phyloP scores from a whole-genome alignment of 2,113 vertebrate genomes.

The Lathamus discolor region DNA sequence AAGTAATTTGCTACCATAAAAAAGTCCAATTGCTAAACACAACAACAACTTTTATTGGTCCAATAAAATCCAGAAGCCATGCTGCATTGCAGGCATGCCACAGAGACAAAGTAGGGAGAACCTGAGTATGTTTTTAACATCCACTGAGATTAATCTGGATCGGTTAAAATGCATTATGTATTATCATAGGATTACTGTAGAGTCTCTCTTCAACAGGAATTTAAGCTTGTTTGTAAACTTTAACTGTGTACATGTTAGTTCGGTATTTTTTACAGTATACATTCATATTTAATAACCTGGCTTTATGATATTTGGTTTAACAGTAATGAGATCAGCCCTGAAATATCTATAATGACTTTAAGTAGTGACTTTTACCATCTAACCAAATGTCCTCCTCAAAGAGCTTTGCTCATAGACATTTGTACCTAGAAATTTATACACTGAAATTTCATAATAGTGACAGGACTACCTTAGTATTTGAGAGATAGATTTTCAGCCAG shows the following conservation, averaged over 20 bases:
- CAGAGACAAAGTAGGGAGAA: neutral
- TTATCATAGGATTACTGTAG: neutral
- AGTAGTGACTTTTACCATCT: neutral
- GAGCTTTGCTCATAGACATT: neutral
- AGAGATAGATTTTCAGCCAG: neutral
- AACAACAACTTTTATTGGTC: neutral
- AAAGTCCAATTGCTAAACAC: neutral
- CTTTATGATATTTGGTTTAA: neutral
- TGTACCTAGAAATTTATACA: neutral
- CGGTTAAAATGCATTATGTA: neutral
- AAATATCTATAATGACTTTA: neutral
- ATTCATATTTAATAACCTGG: neutral
- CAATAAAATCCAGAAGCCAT: neutral
- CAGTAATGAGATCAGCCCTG: neutral
- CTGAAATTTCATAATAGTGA: neutral
- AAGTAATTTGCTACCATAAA: neutral
- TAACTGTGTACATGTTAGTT: neutral
- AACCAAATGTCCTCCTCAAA: neutral
- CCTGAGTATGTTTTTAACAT: neutral
- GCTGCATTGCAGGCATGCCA: neutral
- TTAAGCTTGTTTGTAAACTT: neutral
- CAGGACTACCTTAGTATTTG: neutral
- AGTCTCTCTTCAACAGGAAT: neutral
- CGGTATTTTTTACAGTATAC: neutral
- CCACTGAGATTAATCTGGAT: neutral